Conservation (phyloP, 1,140 invertebrate genomes). For the Bathynomus jamesi region DNA sequence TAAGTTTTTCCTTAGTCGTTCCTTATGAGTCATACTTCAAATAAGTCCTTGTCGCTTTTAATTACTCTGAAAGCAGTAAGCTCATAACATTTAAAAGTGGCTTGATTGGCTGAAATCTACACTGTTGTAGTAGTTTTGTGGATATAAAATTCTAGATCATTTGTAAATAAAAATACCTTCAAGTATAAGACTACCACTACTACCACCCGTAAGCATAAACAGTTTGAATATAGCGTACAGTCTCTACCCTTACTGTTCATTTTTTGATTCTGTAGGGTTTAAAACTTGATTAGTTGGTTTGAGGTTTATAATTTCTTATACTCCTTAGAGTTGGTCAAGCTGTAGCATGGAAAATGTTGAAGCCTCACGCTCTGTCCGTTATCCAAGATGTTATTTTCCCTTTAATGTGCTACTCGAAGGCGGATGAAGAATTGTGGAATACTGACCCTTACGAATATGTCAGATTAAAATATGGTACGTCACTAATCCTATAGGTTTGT, state of each 20-base stretch:
- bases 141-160: no score
- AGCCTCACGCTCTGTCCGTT: constrained; percentile 78
- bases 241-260: no score
- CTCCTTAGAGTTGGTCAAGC: not conserved
- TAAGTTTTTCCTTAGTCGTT: no score
- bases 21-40: no score
- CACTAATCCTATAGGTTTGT: no score
- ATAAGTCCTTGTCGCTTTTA: no score
- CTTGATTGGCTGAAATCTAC: not conserved
- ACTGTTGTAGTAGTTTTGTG: not conserved
- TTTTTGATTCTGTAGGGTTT: no score
- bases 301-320: not conserved
- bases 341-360: constrained; percentile 79
- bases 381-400: constrained; percentile 93
- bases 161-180: no score
- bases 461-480: constrained; percentile 82
- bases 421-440: constrained; percentile 93
- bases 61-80: not conserved
- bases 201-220: no score
- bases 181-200: no score
- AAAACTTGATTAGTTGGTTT: no score
- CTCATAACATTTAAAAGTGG: not conserved
- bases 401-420: constrained; percentile 85
- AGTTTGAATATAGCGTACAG: no score
- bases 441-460: constrained; percentile 95